Percentiles rank a stretch among this genome's conserved stretches.
Evolutionary conservation across 2,113 vertebrate species (phyloP).

Genomic region (Rhadina sibilatrix): DNA sequence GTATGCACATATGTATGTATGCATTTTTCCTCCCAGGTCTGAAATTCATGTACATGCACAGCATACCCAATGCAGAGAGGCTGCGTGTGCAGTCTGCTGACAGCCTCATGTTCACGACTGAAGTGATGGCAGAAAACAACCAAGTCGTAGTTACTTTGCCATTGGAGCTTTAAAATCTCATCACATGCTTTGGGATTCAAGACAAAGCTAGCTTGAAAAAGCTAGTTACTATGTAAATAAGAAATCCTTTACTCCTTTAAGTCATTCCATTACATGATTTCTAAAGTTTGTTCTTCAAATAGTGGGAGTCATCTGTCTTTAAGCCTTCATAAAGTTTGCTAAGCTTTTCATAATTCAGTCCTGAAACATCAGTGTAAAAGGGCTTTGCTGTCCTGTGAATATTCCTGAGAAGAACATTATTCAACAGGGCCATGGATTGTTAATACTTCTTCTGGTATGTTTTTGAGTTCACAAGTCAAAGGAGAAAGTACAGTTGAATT

Average conservation of each 20-base stretch:
- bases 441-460: not conserved
- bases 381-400: not conserved
- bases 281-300: not conserved
- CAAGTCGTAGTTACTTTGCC: not conserved
- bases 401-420: not conserved
- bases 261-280: not conserved
- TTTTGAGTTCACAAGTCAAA: not conserved
- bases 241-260: not conserved
- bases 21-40: not conserved
- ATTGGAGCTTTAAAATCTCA: not conserved
- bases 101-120: not conserved
- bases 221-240: not conserved
- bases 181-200: not conserved
- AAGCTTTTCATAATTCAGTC: not conserved
- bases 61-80: not conserved
- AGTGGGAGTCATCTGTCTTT: not conserved
- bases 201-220: not conserved
- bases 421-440: not conserved
- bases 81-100: not conserved
- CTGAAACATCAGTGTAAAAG: not conserved
- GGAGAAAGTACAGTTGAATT: not conserved
- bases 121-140: not conserved
- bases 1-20: rapidly evolving
- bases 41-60: not conserved
- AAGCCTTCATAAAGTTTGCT: not conserved